Evolutionary conservation across 53 echinoderm and acorn worm genomes (phyloP).

Genomic region (Paelopatides confundens): DNA sequence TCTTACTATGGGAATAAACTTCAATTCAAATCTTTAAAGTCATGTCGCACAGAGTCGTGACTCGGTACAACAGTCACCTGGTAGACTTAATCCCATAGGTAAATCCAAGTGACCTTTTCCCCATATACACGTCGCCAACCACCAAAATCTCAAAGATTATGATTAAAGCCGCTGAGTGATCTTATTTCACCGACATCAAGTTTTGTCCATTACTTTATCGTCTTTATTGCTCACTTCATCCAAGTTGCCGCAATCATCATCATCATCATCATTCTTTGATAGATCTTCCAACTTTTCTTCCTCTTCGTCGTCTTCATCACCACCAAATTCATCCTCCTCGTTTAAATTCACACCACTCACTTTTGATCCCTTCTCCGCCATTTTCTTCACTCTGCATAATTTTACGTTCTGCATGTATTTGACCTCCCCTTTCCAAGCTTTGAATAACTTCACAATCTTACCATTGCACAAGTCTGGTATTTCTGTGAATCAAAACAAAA

Average conservation of each 20-base stretch:
- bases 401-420: constrained; percentile 65
- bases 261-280: background rate
- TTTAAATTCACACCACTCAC: background rate
- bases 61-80: too few relatives aligned
- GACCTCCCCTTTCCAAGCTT: constrained; percentile 5
- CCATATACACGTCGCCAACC: too few relatives aligned
- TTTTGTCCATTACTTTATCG: background rate
- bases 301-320: constrained; percentile 3
- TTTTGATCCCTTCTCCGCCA: background rate
- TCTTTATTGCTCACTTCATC: background rate
- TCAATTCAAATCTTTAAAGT: too few relatives aligned
- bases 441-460: constrained; percentile 47
- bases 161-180: too few relatives aligned
- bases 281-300: background rate
- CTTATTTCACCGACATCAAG: background rate
- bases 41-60: too few relatives aligned
- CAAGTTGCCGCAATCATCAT: background rate
- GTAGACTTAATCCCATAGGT: too few relatives aligned
- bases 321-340: background rate
- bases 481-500: constrained; percentile 44
- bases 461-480: constrained; percentile 81
- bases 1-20: too few relatives aligned
- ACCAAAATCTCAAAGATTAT: too few relatives aligned
- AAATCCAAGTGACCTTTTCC: too few relatives aligned
- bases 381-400: constrained; percentile 64